phyloP scores from a whole-genome alignment of 2,113 vertebrate species.

The Oreochromis spilurus region DNA sequence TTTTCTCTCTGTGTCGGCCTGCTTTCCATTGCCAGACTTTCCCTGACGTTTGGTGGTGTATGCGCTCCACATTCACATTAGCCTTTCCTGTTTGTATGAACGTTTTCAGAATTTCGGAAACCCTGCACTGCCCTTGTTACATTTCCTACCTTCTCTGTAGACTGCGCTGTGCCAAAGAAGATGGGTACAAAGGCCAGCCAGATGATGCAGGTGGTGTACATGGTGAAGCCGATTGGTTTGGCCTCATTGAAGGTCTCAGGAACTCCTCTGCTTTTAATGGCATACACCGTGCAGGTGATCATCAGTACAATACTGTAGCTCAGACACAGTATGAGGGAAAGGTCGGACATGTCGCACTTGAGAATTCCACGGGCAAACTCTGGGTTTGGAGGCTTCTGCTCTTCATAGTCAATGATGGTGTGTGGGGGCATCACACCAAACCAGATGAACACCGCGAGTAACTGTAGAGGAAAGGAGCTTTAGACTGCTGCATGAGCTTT shows the following conservation, averaged over 20 bases:
- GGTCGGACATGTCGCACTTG: slow-evolving; percentile 89
- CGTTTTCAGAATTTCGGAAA: background rate
- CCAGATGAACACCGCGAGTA: slow-evolving; percentile 81
- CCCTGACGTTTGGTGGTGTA: background rate
- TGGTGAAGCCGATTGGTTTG: slow-evolving; percentile 87
- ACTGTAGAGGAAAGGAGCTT: slow-evolving; percentile 23
- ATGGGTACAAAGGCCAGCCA: slow-evolving; percentile 91
- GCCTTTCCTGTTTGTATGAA: background rate
- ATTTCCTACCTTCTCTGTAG: slow-evolving; percentile 81
- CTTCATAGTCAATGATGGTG: slow-evolving; percentile 85
- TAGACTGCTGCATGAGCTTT: background rate
- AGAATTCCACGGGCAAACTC: slow-evolving; percentile 84
- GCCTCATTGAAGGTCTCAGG: slow-evolving; percentile 92
- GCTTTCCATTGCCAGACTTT: background rate
- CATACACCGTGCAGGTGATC: slow-evolving; percentile 88
- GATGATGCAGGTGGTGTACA: slow-evolving; percentile 88
- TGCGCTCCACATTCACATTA: background rate
- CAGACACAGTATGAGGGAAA: slow-evolving; percentile 83
- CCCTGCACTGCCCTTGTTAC: background rate
- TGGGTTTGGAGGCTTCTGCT: slow-evolving; percentile 82
- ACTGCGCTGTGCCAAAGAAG: slow-evolving; percentile 87
- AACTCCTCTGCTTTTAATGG: slow-evolving; percentile 85
- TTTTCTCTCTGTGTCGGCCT: background rate
- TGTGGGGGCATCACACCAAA: slow-evolving; percentile 80
- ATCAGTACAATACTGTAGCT: slow-evolving; percentile 87